phyloP scores from a whole-genome alignment of 2,797 vertebrate genomes.

The Acestrorhynchus altus region DNA sequence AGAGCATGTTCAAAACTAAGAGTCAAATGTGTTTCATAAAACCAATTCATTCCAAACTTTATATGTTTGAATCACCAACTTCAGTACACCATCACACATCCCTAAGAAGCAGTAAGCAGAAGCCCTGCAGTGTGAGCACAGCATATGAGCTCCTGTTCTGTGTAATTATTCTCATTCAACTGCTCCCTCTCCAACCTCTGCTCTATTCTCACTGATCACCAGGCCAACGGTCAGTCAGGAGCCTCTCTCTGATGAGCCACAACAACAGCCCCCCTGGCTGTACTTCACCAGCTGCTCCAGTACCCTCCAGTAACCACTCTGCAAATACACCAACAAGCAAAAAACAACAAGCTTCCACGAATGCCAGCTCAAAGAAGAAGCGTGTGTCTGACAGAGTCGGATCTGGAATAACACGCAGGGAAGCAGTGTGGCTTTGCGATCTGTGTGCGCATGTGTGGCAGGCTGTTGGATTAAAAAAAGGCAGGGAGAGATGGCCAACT shows the following conservation, averaged over 20 bases:
- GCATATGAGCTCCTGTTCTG: constrained; percentile 15
- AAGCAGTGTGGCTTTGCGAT: constrained; percentile 13
- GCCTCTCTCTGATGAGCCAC: constrained; percentile 25
- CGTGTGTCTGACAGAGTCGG: neutral
- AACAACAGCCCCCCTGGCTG: neutral
- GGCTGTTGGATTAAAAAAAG: neutral
- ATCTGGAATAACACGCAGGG: constrained; percentile 14
- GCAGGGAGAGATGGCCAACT: constrained; percentile 21
- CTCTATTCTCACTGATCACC: constrained; percentile 14
- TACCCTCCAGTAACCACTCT: constrained; percentile 5
- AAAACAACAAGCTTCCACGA: constrained; percentile 8
- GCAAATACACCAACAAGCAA: neutral
- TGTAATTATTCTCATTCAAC: constrained; percentile 38
- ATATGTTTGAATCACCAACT: neutral
- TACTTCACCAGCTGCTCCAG: constrained; percentile 9
- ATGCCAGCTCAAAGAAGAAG: neutral
- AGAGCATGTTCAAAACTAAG: too few relatives aligned
- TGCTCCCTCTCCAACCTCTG: constrained; percentile 7
- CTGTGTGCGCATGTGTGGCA: constrained; percentile 11
- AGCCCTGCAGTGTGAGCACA: constrained; percentile 20
- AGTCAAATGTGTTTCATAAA: too few relatives aligned
- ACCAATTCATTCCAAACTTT: neutral
- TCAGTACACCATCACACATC: neutral
- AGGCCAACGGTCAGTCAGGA: constrained; percentile 17
- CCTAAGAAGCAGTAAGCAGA: neutral